Conservation (phyloP, 2,888 invertebrate species). For the Drosophila robusta region DNA sequence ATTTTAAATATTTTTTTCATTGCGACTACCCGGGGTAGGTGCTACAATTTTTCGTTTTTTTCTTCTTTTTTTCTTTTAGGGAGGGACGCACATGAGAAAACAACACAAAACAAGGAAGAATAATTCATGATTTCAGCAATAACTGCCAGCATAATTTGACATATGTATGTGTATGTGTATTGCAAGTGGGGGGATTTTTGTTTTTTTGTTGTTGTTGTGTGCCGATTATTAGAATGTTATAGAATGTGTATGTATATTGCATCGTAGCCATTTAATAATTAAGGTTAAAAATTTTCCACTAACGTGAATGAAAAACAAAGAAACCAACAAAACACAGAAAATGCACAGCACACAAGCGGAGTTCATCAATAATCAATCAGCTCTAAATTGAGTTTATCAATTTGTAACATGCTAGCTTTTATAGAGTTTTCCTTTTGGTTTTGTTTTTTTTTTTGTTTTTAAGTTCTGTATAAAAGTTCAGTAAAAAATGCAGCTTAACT, state of each 20-base stretch:
- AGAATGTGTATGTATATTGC: slow-evolving; percentile 63
- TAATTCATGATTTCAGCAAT: slow-evolving; percentile 44
- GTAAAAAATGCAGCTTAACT: slow-evolving; percentile 83
- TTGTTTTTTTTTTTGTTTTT: slow-evolving; percentile 35
- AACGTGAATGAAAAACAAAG: slow-evolving; percentile 23
- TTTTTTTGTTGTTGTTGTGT: slow-evolving; percentile 29
- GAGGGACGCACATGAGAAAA: slow-evolving; percentile 44
- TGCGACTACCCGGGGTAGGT: slow-evolving; percentile 37
- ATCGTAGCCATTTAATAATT: slow-evolving; percentile 64
- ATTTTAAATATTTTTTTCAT: slow-evolving; percentile 62
- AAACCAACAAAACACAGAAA: slow-evolving; percentile 26
- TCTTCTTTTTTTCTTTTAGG: slow-evolving; percentile 1
- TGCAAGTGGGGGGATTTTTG: slow-evolving; percentile 30
- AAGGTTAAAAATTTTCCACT: slow-evolving; percentile 41
- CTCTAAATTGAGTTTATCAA: slow-evolving; percentile 42
- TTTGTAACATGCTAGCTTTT: slow-evolving; percentile 60
- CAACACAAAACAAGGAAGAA: slow-evolving; percentile 63
- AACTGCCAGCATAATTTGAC: slow-evolving; percentile 57
- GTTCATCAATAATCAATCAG: slow-evolving; percentile 31
- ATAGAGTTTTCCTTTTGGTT: slow-evolving; percentile 29
- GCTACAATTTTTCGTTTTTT: slow-evolving; percentile 8
- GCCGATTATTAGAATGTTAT: slow-evolving; percentile 41
- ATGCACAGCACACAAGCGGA: slow-evolving; percentile 70
- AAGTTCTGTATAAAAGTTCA: slow-evolving; percentile 81
- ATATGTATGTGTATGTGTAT: slow-evolving; percentile 43